phyloP scores from a whole-genome alignment of 2,113 vertebrate genomes.

The Aldabrachelys gigantea region DNA sequence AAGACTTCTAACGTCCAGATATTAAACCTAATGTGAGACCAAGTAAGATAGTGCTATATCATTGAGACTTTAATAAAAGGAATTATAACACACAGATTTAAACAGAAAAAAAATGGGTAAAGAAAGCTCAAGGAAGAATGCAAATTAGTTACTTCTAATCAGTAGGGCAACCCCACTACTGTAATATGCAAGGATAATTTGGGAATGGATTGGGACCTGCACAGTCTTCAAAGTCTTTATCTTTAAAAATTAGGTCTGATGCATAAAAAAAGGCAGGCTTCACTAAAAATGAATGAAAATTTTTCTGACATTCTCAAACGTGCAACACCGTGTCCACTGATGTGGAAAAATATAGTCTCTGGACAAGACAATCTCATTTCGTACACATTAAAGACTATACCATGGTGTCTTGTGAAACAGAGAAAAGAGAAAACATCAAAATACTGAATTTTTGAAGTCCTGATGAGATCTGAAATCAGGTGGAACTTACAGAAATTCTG shows the following conservation, averaged over 20 bases:
- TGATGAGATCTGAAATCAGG: background rate
- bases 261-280: background rate
- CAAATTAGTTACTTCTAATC: background rate
- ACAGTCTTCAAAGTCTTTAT: background rate
- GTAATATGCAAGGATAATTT: background rate
- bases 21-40: background rate
- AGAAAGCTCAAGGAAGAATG: background rate
- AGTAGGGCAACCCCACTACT: accelerated
- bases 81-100: background rate
- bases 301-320: background rate
- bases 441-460: conserved; percentile 10
- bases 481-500: background rate
- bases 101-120: background rate
- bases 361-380: background rate
- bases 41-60: background rate
- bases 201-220: background rate
- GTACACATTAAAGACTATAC: background rate
- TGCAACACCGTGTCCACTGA: background rate
- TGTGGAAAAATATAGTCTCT: background rate
- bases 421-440: background rate
- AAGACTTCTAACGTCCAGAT: background rate
- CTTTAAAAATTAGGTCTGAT: background rate
- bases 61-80: background rate
- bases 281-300: background rate
- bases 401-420: background rate